Percentiles rank a stretch among this genome's conserved stretches.
phyloP scores from a whole-genome alignment of 1,140 invertebrate species.

The Ericerus pela region DNA sequence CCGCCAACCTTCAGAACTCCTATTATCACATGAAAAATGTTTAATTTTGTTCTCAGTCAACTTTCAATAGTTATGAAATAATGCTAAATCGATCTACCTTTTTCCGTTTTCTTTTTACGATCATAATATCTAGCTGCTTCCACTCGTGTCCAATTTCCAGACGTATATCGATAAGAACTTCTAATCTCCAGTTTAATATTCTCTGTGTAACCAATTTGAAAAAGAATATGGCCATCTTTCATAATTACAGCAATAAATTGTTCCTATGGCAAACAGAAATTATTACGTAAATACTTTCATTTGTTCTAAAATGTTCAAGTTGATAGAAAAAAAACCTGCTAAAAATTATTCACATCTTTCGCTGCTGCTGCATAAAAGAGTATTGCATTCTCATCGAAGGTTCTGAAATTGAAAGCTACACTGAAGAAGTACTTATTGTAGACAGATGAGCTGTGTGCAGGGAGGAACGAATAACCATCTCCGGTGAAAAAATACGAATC shows the following conservation, averaged over 20 bases:
- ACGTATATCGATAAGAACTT: slow-evolving; percentile 60
- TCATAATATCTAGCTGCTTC: slow-evolving; percentile 39
- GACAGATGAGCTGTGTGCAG: slow-evolving; percentile 40
- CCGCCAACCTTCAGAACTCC: slow-evolving; percentile 48
- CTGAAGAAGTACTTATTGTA: slow-evolving; percentile 58
- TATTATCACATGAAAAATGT: not conserved
- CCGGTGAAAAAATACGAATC: slow-evolving; percentile 53
- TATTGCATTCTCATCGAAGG: slow-evolving; percentile 73
- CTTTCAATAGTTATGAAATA: not conserved
- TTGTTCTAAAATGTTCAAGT: not conserved
- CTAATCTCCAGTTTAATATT: slow-evolving; percentile 46
- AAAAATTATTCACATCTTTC: slow-evolving; percentile 17
- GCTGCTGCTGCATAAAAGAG: slow-evolving; percentile 55
- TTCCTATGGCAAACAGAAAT: slow-evolving; percentile 37
- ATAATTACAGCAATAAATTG: slow-evolving; percentile 63
- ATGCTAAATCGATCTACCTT: slow-evolving; percentile 22
- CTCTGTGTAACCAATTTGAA: slow-evolving; percentile 52
- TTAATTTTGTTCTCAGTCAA: not conserved
- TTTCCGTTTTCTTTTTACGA: slow-evolving; percentile 28
- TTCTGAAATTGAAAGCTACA: slow-evolving; percentile 65
- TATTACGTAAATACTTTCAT: not conserved
- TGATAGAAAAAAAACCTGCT: slow-evolving; percentile 13
- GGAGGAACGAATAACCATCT: slow-evolving; percentile 57
- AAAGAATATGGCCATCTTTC: slow-evolving; percentile 55
- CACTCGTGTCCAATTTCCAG: slow-evolving; percentile 60